These are phyloP conservation scores for Zaprionus gabonicus DNA, from an alignment of 1,140 invertebrate species.

Conservation along the genomic window DNA sequence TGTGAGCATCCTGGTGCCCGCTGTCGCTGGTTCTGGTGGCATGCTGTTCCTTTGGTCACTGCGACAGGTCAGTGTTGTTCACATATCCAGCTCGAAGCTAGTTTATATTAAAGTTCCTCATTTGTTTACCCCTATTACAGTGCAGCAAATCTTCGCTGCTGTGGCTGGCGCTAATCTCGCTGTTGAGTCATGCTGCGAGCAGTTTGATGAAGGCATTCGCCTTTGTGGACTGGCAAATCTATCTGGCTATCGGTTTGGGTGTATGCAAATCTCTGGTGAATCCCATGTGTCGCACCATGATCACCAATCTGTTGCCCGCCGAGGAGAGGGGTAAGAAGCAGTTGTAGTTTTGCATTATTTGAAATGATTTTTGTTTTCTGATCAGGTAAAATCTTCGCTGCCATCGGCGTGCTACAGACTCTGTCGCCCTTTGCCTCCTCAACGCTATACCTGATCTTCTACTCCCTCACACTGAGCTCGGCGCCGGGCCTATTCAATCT, in stretches of 20 bases:
- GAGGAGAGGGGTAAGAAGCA: slow-evolving; percentile 85
- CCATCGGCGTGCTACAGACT: slow-evolving; percentile 87
- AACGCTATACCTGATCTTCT: slow-evolving; percentile 87
- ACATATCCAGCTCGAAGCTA: neutral
- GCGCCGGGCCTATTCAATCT: slow-evolving; percentile 86
- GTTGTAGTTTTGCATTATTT: neutral
- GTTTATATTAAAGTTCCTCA: neutral
- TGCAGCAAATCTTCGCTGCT: slow-evolving; percentile 61
- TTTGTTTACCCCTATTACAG: slow-evolving; percentile 36
- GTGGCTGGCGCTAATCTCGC: slow-evolving; percentile 66
- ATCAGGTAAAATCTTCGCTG: slow-evolving; percentile 87
- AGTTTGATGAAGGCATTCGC: slow-evolving; percentile 86
- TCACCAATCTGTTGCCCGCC: slow-evolving; percentile 88
- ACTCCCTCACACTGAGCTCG: slow-evolving; percentile 85
- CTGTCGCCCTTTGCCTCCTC: slow-evolving; percentile 87
- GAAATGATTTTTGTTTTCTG: neutral
- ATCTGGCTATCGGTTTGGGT: slow-evolving; percentile 85
- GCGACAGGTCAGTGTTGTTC: slow-evolving; percentile 77
- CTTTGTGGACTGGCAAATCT: slow-evolving; percentile 88
- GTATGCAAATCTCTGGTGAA: slow-evolving; percentile 86
- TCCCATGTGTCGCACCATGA: slow-evolving; percentile 87
- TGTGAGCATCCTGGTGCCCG: slow-evolving; percentile 84
- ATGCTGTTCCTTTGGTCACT: slow-evolving; percentile 85
- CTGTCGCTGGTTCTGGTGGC: slow-evolving; percentile 78
- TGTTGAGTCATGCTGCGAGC: slow-evolving; percentile 81